Evolutionary conservation across 2,113 vertebrate species (phyloP).

Genomic region (Alligator sinensis): DNA sequence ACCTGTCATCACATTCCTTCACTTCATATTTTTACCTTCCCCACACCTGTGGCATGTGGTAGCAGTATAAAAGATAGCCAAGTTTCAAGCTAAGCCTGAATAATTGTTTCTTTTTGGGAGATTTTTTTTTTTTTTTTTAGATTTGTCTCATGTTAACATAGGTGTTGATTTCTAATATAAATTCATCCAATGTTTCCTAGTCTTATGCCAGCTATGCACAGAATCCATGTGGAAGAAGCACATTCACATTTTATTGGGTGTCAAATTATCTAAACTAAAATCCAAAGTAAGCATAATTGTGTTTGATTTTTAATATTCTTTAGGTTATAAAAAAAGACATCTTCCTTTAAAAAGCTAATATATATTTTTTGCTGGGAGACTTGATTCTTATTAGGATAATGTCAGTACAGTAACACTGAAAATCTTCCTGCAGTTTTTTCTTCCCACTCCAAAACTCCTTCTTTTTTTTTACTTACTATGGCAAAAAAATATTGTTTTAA

Average conservation of each 20-base stretch:
- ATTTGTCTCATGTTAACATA: not conserved
- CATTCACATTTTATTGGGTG: not conserved
- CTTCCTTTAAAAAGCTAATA: not conserved
- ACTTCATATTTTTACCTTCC: conserved; percentile 37
- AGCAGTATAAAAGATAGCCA: conserved; percentile 2
- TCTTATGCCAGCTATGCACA: not conserved
- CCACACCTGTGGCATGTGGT: conserved; percentile 24
- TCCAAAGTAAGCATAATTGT: not conserved
- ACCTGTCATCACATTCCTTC: conserved; percentile 34
- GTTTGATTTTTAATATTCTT: not conserved
- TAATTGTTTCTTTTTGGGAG: not conserved
- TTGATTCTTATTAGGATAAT: not conserved
- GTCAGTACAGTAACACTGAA: not conserved
- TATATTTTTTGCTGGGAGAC: not conserved
- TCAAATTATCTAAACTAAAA: not conserved
- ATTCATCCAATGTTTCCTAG: not conserved
- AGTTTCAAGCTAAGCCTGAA: conserved; percentile 1
- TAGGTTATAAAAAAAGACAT: not conserved
- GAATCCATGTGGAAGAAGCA: not conserved
- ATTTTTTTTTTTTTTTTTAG: not conserved
- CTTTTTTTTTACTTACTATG: not conserved
- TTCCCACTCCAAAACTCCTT: too few species aligned
- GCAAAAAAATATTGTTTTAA: not conserved
- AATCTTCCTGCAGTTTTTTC: not conserved
- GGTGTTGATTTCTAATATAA: not conserved